Evolutionary conservation across 2,797 vertebrate species (phyloP).

Genomic region (Sorex maritimensis): DNA sequence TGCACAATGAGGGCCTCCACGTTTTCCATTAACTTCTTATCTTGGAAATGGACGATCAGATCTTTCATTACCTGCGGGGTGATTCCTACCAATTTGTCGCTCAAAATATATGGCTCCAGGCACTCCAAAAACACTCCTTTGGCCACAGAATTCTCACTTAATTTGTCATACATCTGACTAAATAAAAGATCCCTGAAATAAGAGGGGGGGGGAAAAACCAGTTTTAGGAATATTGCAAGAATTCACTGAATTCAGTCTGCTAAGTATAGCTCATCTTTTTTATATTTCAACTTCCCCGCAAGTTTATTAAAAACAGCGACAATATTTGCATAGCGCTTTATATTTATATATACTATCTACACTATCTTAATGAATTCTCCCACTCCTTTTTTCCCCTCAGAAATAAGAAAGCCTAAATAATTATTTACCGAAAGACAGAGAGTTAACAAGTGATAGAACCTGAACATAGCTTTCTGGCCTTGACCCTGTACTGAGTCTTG

Average conservation of each 20-base stretch:
- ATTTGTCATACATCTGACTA: constrained; percentile 95
- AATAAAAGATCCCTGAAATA: constrained; percentile 95
- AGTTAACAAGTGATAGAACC: not conserved
- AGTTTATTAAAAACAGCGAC: constrained; percentile 64
- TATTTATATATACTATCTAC: not conserved
- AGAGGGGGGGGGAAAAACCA: constrained; percentile 55
- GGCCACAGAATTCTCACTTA: constrained; percentile 96
- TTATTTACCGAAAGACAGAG: constrained; percentile 15
- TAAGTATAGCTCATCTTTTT: constrained; percentile 42
- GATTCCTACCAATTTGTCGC: constrained; percentile 95
- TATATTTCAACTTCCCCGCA: constrained; percentile 23
- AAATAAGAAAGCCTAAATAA: constrained; percentile 26
- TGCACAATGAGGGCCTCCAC: constrained; percentile 98
- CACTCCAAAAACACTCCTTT: constrained; percentile 97
- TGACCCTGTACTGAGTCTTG: not conserved
- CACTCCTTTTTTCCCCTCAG: not conserved
- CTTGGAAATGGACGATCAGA: constrained; percentile 96
- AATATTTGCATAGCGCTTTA: not conserved
- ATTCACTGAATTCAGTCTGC: constrained; percentile 48
- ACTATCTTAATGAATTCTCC: constrained; percentile 17
- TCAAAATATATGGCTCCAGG: constrained; percentile 96
- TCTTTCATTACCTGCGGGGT: constrained; percentile 97
- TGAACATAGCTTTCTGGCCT: constrained; percentile 12
- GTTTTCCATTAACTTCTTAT: constrained; percentile 96
- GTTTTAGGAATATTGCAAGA: constrained; percentile 64